A percentile compares a stretch with the other conserved stretches of the same genome.
phyloP scores from a whole-genome alignment of 2,113 vertebrate genomes.

The Nipponia nippon region DNA sequence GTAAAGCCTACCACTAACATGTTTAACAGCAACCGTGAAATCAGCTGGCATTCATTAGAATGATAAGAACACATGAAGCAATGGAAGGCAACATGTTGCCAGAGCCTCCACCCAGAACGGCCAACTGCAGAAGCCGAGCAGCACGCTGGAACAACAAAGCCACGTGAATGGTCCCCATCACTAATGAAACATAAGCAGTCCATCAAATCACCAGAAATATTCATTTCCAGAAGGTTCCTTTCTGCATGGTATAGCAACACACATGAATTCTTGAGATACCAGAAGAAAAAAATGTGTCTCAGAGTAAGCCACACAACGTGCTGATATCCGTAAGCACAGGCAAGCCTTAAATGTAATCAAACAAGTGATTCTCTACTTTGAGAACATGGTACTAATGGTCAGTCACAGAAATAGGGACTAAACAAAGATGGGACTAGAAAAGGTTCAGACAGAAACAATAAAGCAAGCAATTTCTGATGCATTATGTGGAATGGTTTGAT shows the following conservation, averaged over 20 bases:
- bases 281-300: not conserved
- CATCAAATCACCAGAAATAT: not conserved
- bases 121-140: not conserved
- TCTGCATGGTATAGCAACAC: not conserved
- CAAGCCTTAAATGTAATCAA: not conserved
- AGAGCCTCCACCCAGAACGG: not conserved
- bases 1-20: not conserved
- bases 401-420: not conserved
- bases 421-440: not conserved
- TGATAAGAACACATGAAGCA: not conserved
- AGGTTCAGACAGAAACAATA: not conserved
- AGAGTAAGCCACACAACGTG: not conserved
- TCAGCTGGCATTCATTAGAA: not conserved
- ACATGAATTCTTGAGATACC: not conserved
- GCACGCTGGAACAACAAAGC: not conserved
- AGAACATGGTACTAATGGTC: not conserved
- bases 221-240: not conserved
- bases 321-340: not conserved
- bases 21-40: not conserved
- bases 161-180: not conserved
- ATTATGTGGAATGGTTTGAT: not conserved
- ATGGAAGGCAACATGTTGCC: not conserved
- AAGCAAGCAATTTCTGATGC: not conserved
- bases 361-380: not conserved
- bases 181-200: not conserved